These are phyloP conservation scores for Enteromius anoplus DNA, from an alignment of 2,797 vertebrate genomes.

Conservation along the genomic window DNA sequence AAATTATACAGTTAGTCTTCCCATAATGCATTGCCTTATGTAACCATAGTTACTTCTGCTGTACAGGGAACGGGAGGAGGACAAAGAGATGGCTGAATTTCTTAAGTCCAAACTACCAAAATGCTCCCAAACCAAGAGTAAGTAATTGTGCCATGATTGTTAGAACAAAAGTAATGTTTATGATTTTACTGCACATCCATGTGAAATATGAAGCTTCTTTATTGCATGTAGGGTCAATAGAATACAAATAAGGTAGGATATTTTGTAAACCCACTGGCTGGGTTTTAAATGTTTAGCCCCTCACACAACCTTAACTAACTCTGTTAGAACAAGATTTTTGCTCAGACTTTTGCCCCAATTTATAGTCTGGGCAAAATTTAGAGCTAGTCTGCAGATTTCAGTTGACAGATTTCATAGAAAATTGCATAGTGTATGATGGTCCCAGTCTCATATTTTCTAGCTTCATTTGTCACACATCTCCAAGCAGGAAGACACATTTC, in stretches of 20 bases:
- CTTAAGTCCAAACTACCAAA: conserved; percentile 84
- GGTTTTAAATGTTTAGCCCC: not conserved
- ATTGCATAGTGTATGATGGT: not conserved
- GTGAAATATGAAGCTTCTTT: not conserved
- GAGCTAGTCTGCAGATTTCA: not conserved
- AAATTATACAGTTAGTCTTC: conserved; percentile 30
- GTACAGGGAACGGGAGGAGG: conserved; percentile 86
- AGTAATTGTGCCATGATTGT: not conserved
- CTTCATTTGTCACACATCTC: not conserved
- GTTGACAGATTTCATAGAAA: not conserved
- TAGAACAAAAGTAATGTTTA: not conserved
- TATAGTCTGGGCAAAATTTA: not conserved
- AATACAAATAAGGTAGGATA: not conserved
- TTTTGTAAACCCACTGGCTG: not conserved
- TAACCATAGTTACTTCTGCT: conserved; percentile 43
- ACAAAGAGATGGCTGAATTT: conserved; percentile 92
- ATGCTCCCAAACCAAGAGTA: conserved; percentile 80
- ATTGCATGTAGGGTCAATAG: not conserved
- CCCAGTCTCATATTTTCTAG: not conserved
- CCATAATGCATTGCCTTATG: conserved; percentile 14
- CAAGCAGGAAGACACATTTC: not conserved
- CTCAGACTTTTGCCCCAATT: not conserved
- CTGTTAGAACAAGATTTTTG: not conserved
- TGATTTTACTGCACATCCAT: not conserved
- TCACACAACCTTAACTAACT: not conserved